Percentiles rank a stretch among this genome's conserved stretches.
Conservation (phyloP, 2,797 vertebrate species). For the Mionectes olivaceus region DNA sequence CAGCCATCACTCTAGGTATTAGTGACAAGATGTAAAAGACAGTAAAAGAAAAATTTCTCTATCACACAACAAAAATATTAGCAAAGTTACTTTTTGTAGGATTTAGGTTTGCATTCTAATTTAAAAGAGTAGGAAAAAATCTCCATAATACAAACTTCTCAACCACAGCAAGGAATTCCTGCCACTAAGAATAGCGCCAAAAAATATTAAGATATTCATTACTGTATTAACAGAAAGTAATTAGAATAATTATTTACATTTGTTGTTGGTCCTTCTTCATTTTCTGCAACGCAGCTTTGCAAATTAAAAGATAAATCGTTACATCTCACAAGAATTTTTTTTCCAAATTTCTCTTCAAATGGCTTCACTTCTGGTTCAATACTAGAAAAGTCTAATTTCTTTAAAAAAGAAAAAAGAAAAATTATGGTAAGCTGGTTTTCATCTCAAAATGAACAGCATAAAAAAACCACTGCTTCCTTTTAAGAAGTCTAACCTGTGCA, state of each 20-base stretch:
- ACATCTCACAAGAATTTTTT: conserved; percentile 92
- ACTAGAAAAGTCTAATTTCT: conserved; percentile 94
- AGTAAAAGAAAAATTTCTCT: not conserved
- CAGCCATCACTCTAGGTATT: not conserved
- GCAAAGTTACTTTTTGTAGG: not conserved
- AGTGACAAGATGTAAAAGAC: not conserved
- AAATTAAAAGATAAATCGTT: conserved; percentile 94
- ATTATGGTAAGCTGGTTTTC: not conserved
- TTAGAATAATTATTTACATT: conserved; percentile 82
- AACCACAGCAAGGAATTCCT: not conserved
- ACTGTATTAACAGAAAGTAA: not conserved
- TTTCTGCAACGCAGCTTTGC: conserved; percentile 94
- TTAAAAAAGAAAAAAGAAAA: conserved; percentile 49
- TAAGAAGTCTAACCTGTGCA: conserved; percentile 86
- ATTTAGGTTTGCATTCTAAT: not conserved
- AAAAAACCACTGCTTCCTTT: not conserved
- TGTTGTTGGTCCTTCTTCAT: conserved; percentile 93
- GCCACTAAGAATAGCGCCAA: not conserved
- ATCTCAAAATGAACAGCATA: not conserved
- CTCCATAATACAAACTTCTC: not conserved
- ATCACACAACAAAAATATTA: not conserved
- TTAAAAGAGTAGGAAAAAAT: not conserved
- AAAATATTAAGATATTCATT: not conserved
- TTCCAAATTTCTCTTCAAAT: conserved; percentile 97
- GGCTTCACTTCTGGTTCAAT: conserved; percentile 92